These are phyloP conservation scores for Okapia johnstoni DNA, from an alignment of 2,113 vertebrate species.

Conservation along the genomic window DNA sequence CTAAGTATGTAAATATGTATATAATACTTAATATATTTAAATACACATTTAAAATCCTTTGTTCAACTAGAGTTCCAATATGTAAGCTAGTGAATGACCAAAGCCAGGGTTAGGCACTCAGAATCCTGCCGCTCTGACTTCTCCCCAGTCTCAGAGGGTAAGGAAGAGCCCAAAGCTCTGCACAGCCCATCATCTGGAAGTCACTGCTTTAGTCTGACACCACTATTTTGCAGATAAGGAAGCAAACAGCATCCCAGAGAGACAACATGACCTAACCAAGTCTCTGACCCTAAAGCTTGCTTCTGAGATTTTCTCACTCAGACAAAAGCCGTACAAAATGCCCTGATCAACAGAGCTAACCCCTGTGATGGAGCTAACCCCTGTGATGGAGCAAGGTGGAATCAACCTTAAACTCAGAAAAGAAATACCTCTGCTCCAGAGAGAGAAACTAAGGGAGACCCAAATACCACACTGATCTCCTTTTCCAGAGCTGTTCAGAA, in stretches of 20 bases:
- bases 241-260: background rate
- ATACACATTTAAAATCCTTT: background rate
- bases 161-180: background rate
- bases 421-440: background rate
- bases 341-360: too few relatives aligned
- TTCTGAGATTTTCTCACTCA: background rate
- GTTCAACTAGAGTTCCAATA: background rate
- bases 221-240: background rate
- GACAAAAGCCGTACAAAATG: background rate
- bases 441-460: background rate
- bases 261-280: background rate
- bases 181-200: background rate
- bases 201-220: background rate
- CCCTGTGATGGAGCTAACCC: background rate
- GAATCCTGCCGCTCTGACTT: background rate
- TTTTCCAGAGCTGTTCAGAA: background rate
- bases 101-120: background rate
- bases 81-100: background rate
- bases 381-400: background rate
- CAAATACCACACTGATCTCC: background rate
- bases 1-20: background rate
- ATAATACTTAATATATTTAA: background rate
- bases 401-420: background rate
- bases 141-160: background rate
- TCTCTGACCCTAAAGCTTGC: background rate